Conservation (phyloP, 1,140 invertebrate genomes). For the Listronotus oregonensis region DNA sequence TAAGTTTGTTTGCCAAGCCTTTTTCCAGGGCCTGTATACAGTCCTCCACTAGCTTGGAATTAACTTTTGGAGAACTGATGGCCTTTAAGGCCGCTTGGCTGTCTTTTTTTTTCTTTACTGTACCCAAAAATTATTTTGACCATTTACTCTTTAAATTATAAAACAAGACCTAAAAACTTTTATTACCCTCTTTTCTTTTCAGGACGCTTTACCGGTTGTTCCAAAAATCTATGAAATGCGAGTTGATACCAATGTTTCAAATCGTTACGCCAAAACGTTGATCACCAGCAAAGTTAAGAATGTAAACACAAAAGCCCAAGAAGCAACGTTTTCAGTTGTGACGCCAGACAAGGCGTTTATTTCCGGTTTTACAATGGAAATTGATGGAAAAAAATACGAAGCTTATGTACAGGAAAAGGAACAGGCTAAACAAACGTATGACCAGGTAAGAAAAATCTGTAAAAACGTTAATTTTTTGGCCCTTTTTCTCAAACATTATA, state of each 20-base stretch:
- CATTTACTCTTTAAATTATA: too few relatives aligned
- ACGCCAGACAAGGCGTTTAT: conserved; percentile 70
- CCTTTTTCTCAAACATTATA: too few relatives aligned
- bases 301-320: conserved; percentile 61
- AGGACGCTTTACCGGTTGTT: not conserved
- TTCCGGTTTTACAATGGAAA: conserved; percentile 66
- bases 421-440: conserved; percentile 68
- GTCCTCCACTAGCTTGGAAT: too few relatives aligned
- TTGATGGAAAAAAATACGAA: conserved; percentile 61
- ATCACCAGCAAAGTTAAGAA: conserved; percentile 65
- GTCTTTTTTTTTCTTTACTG: too few relatives aligned
- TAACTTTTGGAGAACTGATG: too few relatives aligned
- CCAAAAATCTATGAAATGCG: conserved; percentile 60
- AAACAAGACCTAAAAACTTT: too few relatives aligned
- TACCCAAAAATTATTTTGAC: too few relatives aligned
- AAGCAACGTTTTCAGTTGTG: conserved; percentile 65
- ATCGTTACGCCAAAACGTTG: conserved; percentile 65
- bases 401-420: conserved; percentile 66
- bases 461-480: too few relatives aligned
- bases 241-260: conserved; percentile 62
- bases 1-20: too few relatives aligned
- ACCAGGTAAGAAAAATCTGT: conserved; percentile 55
- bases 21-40: too few relatives aligned
- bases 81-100: too few relatives aligned
- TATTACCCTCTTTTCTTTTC: too few relatives aligned